Evolutionary conservation across 92 coral and sea anemone genomes (phyloP), one percentile per base, ranked within the genome.

Genomic region (Porites rus): DNA sequence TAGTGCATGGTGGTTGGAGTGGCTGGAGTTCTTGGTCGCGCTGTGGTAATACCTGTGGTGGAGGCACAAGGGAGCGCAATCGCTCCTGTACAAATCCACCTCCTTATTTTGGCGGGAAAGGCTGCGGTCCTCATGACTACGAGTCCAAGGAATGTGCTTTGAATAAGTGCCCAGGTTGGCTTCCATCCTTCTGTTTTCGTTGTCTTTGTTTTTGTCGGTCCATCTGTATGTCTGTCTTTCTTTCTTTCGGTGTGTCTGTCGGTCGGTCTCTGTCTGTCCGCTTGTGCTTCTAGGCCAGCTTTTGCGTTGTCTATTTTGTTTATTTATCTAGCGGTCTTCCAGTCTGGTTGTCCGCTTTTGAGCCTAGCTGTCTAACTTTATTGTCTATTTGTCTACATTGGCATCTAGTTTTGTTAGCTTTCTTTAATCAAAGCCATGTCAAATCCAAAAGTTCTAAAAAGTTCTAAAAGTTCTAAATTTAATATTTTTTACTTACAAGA

Each of bases 1-100:
- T 25, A 80, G 65, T 66, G 66, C 74, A 80, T 19, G 75, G 85
- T 16, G 75, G 85, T 17, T 80, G 76, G 84, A 24, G 84, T 53
- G 75, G 16, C 24, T 80, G 75, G 76, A 69, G 53, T 60, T 25
- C 56, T 19, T 80, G 84, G 84, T 80, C 52, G n/a, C 65, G 52
- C 10, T 67, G 76, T 67, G 85, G 54, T 20, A 80, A 69, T 54
- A 12, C 71, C 63, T 67, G 76, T 54, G 76, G 85, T 17, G 66
- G 76, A 22, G 85, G 76, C 20, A 3, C 24, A 12, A 51, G 85
- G n/a, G 52, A 80, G 18, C 85, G 85, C 51, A 51, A 14, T 52
- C 76, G 76, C 17, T 53, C 85, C 65, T 80, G 85, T 9, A 80
- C 85, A 24, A 80, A 67, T 18, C 75, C 76, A 9, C 76, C 76